These are phyloP conservation scores for Chrysocyon brachyurus DNA, from an alignment of 2,797 vertebrate species.

Conservation along the genomic window DNA sequence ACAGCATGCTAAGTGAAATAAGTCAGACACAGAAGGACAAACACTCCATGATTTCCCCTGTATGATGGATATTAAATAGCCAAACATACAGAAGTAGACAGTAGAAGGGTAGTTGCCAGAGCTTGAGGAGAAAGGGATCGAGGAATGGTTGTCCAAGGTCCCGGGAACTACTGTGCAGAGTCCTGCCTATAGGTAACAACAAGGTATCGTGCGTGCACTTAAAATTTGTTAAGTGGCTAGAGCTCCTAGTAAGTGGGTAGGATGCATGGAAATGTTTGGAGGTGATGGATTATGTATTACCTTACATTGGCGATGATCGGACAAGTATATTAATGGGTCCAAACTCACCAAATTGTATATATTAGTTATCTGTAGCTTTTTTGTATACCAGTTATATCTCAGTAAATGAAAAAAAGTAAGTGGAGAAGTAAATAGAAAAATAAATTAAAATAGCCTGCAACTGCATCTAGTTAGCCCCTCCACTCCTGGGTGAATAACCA, in stretches of 20 bases:
- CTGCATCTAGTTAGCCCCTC: too few relatives aligned
- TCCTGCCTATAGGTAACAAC: too few relatives aligned
- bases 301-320: not conserved
- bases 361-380: not conserved
- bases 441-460: not conserved
- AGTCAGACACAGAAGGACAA: not conserved
- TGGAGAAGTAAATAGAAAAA: not conserved
- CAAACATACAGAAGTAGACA: accelerated
- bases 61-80: too few relatives aligned
- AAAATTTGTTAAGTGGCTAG: too few relatives aligned
- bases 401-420: not conserved
- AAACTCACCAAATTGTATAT: not conserved
- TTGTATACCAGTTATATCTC: not conserved
- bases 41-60: accelerated
- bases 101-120: not conserved
- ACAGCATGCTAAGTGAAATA: not conserved
- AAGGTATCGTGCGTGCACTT: accelerated
- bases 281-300: not conserved
- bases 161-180: accelerated
- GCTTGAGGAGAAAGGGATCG: not conserved
- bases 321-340: accelerated
- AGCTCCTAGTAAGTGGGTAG: not conserved
- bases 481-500: too few relatives aligned
- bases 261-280: not conserved
- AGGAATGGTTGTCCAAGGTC: accelerated